Evolutionary conservation across 2,797 vertebrate species (phyloP).

Genomic region (Smutsia temminckii): DNA sequence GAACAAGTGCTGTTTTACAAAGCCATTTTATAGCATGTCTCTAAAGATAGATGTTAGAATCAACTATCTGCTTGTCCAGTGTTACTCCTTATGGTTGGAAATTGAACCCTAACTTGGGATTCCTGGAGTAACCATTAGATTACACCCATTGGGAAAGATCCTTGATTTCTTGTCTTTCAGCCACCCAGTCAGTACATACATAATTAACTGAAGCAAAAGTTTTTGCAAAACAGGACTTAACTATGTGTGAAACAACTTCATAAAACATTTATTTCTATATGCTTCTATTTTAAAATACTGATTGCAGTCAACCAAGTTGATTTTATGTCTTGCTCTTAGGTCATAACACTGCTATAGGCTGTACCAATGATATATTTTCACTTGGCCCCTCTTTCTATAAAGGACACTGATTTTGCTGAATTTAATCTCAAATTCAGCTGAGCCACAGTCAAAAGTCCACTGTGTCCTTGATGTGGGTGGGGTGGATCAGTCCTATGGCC

Average conservation of each 20-base stretch:
- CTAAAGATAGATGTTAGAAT: background rate
- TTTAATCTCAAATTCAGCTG: background rate
- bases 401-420: slow-evolving; percentile 34
- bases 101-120: background rate
- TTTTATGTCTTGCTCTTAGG: slow-evolving; percentile 19
- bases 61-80: background rate
- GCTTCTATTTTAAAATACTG: slow-evolving; percentile 14
- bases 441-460: background rate
- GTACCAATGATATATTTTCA: background rate
- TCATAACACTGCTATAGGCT: background rate
- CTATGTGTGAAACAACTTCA: background rate
- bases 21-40: background rate
- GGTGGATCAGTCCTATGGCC: background rate
- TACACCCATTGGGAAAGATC: background rate
- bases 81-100: background rate
- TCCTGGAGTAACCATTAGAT: background rate
- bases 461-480: background rate
- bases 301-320: background rate
- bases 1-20: background rate
- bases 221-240: background rate
- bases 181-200: background rate
- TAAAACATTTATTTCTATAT: slow-evolving; percentile 26
- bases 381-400: background rate
- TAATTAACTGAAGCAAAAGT: slow-evolving; percentile 16
- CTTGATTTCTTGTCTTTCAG: slow-evolving; percentile 37